Base-by-base conservation (phyloP, 2,888 invertebrate species). In the Tineola bisselliella region DNA sequence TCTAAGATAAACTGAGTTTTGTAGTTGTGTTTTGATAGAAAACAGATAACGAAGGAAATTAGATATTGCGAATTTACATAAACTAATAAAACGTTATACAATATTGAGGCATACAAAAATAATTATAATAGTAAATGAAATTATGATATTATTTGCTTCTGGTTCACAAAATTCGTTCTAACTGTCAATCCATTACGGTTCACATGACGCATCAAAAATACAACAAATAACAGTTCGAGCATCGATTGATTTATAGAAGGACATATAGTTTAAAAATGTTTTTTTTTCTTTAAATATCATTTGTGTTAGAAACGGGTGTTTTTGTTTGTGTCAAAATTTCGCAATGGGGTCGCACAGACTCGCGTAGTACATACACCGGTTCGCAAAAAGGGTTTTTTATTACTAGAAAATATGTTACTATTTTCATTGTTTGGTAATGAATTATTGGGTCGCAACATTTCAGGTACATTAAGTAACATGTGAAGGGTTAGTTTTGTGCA, bases 371-470 rank as follows among this genome's bases (percentile, higher is more conserved):
- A 2, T 33, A 33, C 52, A 54, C 38, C 54, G 38, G 62, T 66
- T 64, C 65, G 70, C 73, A 76, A 74, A 73, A 87, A 83, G 82
- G 87, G 84, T 75, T 68, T 64, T 67, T 79, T 83, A 83, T 84
- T 84, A 86, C 72, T 76, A 76, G 74, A 74, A 80, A 75, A 76
- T 75, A 74, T 78, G 81, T 81, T 82, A 79, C 79, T 81, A 77
- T 79, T 74, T 73, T 70, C 69, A 78, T 87, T 87, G 87, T 87
- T 79, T 66, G 69, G 69, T 87, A 87, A 87, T 87, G 84, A 87
- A 86, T 87, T 87, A 87, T 84, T 86, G 84, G 86, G 81, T 86
- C 74, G 84, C 78, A 77, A 78, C 74, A 72, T 82, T 87, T 87
- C 87, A 86, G 87, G 87, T 87, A 87, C 84, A 84, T 84, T 86